Base-by-base conservation (phyloP, 2,113 vertebrate species). In the Psammodynastes pulverulentus region DNA sequence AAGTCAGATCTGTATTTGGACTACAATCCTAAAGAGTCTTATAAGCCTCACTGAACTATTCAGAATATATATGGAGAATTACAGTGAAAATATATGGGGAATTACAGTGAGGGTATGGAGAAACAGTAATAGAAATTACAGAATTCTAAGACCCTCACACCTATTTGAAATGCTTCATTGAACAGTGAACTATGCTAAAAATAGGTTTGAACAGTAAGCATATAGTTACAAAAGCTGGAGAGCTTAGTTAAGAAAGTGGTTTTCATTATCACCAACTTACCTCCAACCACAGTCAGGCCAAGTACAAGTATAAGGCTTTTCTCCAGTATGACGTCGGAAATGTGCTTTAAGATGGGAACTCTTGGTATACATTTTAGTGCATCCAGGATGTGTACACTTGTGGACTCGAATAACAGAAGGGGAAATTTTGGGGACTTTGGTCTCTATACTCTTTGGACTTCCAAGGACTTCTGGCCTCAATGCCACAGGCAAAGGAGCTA, bases 331-430 rank as follows among this genome's bases (percentile, higher is more conserved):
- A 3, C 97, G 96, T 8, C 97, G 96, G 90, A 98, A 97, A 92
- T 98, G 98, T 24, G 98, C 98, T 95, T 98, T 98, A 53, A 99
- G 98, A 84, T 99, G 98, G 94, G 98, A 99, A 87, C 98, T 98
- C 94, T 98, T 99, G 92, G 98, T 98, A 96, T 98, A 98, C 97
- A 98, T 98, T 97, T 98, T 98, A 88, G 98, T 97, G 5, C 98
- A 99, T 93, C 98, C 98, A 0, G 98, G 98, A 93, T 98, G 98
- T 3, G 97, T 97, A 97, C 98, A 99, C 95, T 98, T 98, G 87
- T 99, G 98, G 90, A 97, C 90, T 24, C 97, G 97, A 92, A 96
- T 62, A 2, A 92, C 95, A 85, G 98, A 93, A 0, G 97, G 94
- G 0, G 96, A 87, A 0, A 93, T 87, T 93, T 96, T 97, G 92